These are phyloP conservation scores for Hirundo rustica DNA, from an alignment of 2,797 vertebrate genomes.

Conservation along the genomic window DNA sequence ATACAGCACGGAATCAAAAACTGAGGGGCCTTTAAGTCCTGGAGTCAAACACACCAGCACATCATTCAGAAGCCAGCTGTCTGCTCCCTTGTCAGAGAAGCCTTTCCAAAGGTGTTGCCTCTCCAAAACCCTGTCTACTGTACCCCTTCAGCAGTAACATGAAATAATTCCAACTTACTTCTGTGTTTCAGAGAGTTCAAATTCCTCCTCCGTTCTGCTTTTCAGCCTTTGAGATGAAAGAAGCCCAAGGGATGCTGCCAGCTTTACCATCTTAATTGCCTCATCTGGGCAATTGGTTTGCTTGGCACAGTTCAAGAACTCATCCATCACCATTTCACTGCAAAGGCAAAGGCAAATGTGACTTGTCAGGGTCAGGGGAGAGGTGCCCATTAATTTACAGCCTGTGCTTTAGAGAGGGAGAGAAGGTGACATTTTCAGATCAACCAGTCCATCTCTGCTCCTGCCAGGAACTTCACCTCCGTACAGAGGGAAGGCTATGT, in stretches of 20 bases:
- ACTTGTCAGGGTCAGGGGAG: not conserved
- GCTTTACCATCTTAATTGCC: slow-evolving; percentile 85
- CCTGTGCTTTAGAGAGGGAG: not conserved
- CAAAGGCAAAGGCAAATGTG: not conserved
- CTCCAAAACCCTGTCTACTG: not conserved
- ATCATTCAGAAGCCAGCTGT: not conserved
- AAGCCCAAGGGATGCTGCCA: slow-evolving; percentile 83
- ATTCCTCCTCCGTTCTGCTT: slow-evolving; percentile 72
- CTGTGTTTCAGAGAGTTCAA: slow-evolving; percentile 82
- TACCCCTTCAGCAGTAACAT: not conserved
- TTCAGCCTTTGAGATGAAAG: slow-evolving; percentile 73
- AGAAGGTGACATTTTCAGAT: not conserved
- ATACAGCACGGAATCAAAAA: not conserved
- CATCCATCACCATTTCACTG: slow-evolving; percentile 79
- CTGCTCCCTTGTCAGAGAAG: not conserved
- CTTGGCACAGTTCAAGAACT: slow-evolving; percentile 79
- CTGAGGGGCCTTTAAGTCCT: not conserved
- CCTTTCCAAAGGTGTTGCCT: not conserved
- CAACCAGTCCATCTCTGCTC: not conserved
- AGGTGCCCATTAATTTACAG: not conserved
- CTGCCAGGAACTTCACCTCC: not conserved
- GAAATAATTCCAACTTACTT: slow-evolving; percentile 76
- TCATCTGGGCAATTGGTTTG: slow-evolving; percentile 44
- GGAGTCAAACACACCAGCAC: not conserved
- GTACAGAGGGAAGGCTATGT: not conserved